Conservation (phyloP, 2,113 vertebrate species). For the Pomatorhinus ruficollis region DNA sequence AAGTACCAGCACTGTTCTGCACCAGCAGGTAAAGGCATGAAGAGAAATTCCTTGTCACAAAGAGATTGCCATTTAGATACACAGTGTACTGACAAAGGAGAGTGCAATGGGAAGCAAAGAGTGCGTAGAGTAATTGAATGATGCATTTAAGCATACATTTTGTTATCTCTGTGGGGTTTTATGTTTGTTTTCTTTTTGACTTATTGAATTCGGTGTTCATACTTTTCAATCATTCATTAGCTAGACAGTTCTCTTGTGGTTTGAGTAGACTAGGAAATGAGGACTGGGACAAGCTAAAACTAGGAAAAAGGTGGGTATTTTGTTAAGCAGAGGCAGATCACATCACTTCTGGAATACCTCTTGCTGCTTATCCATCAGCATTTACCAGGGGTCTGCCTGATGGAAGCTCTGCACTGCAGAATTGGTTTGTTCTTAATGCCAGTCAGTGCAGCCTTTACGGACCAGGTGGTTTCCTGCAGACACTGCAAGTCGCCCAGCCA, state of each 20-base stretch:
- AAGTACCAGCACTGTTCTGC: slow-evolving; percentile 28
- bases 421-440: not conserved
- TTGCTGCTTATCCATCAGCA: not conserved
- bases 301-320: slow-evolving; percentile 32
- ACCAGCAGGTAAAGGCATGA: slow-evolving; percentile 32
- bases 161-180: slow-evolving; percentile 54
- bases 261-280: slow-evolving; percentile 44
- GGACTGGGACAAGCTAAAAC: slow-evolving; percentile 8
- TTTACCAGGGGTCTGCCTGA: not conserved
- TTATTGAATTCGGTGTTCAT: slow-evolving; percentile 49
- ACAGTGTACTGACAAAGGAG: slow-evolving; percentile 29
- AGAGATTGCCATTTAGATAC: slow-evolving; percentile 50
- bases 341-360: slow-evolving; percentile 17
- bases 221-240: slow-evolving; percentile 67
- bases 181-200: slow-evolving; percentile 62
- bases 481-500: not conserved
- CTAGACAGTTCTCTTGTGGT: slow-evolving; percentile 51
- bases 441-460: not conserved
- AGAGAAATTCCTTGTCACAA: slow-evolving; percentile 49
- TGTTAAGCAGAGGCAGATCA: not conserved
- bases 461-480: not conserved
- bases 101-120: slow-evolving; percentile 41
- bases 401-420: not conserved
- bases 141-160: slow-evolving; percentile 62
- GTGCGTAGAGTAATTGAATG: slow-evolving; percentile 30